Evolutionary conservation across 1,140 invertebrate genomes (phyloP).

Genomic region (Cylas formicarius): DNA sequence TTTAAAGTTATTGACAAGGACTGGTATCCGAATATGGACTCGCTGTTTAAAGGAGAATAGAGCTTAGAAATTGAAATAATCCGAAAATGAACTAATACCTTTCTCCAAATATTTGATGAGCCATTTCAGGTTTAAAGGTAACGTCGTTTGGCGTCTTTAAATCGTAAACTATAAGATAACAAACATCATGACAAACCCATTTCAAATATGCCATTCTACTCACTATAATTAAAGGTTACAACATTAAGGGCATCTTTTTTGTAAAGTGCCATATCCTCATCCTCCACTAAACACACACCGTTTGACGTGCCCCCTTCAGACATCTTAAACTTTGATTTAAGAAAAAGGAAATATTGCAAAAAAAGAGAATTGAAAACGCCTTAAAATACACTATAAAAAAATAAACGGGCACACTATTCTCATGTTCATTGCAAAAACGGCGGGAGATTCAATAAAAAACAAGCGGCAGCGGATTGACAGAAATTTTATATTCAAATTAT

Average conservation of each 20-base stretch:
- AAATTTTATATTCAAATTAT: too few relatives aligned
- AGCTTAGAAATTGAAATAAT: slow-evolving; percentile 1
- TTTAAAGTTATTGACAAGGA: slow-evolving; percentile 72
- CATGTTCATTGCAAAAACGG: too few relatives aligned
- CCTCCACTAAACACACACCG: slow-evolving; percentile 5
- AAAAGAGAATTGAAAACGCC: too few relatives aligned
- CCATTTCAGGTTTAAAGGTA: slow-evolving; percentile 78
- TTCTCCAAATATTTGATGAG: slow-evolving; percentile 90
- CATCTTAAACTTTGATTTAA: too few relatives aligned
- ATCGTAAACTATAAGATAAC: slow-evolving; percentile 5
- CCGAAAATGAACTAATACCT: slow-evolving; percentile 32
- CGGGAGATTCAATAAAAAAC: too few relatives aligned
- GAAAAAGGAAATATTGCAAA: too few relatives aligned
- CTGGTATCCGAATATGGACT: slow-evolving; percentile 90
- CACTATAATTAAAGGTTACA: slow-evolving; percentile 22
- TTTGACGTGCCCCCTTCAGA: slow-evolving; percentile 13
- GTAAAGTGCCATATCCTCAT: slow-evolving; percentile 20
- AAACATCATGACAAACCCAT: background rate
- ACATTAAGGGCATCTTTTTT: slow-evolving; percentile 24
- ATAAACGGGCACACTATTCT: too few relatives aligned
- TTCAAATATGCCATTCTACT: slow-evolving; percentile 2
- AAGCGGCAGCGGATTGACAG: too few relatives aligned
- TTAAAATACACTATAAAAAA: too few relatives aligned
- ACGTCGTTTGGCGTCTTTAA: slow-evolving; percentile 10
- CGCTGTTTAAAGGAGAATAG: slow-evolving; percentile 43